phyloP scores from a whole-genome alignment of 2,113 vertebrate genomes.

The Xiphophorus couchianus region DNA sequence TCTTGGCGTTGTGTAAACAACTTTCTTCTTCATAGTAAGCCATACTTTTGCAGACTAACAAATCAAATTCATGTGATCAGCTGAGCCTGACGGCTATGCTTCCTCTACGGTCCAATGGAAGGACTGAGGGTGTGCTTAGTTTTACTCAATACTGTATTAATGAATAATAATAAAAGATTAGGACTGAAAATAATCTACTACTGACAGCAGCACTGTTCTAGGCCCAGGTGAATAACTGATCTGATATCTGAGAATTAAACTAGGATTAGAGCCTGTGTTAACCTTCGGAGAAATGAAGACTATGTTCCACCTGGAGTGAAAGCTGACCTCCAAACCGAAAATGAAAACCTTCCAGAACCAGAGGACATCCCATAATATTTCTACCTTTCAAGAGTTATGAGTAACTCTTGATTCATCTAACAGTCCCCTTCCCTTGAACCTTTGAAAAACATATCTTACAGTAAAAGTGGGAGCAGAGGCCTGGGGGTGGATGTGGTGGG shows the following conservation, averaged over 20 bases:
- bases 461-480: constrained; percentile 42
- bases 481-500: constrained; percentile 33
- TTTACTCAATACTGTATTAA: neutral
- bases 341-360: neutral
- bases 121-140: neutral
- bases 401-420: constrained; percentile 37
- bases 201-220: neutral
- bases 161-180: neutral
- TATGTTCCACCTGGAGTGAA: neutral
- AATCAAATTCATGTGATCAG: no score
- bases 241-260: neutral
- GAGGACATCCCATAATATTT: neutral
- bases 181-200: neutral
- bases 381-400: constrained; percentile 60
- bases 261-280: neutral
- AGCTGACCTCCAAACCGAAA: neutral
- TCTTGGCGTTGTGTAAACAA: no score
- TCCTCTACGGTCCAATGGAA: no score
- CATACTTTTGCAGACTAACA: no score
- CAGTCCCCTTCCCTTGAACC: constrained; percentile 71
- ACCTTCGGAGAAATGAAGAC: neutral
- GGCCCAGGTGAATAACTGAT: neutral
- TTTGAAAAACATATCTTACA: constrained; percentile 65
- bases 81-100: no score
- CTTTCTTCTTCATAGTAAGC: no score